Percentiles rank a stretch among this genome's conserved stretches.
These are phyloP conservation scores for Hirtodrosophila cameraria DNA, from an alignment of 2,888 invertebrate species.

Conservation along the genomic window DNA sequence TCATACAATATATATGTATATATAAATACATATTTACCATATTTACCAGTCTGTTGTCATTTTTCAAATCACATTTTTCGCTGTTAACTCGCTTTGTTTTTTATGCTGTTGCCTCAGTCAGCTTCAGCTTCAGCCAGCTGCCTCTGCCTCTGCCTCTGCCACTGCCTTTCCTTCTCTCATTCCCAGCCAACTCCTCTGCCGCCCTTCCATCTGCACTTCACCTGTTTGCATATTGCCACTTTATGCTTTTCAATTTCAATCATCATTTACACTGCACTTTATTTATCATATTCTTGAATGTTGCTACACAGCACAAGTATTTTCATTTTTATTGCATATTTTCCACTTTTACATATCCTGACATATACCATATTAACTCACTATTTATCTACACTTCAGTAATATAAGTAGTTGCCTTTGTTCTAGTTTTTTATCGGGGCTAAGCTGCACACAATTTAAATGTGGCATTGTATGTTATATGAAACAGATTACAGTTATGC, in stretches of 20 bases:
- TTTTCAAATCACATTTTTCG: conserved; percentile 64
- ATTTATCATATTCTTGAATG: conserved; percentile 33
- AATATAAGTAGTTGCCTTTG: conserved; percentile 4
- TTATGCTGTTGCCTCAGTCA: conserved; percentile 4
- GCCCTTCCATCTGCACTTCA: not conserved
- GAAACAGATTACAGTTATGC: not conserved
- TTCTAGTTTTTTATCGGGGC: not conserved
- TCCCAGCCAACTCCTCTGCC: not conserved
- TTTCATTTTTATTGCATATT: conserved; percentile 16
- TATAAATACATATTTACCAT: conserved; percentile 16
- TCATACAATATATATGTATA: conserved; percentile 9
- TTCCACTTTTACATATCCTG: not conserved
- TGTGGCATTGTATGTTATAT: not conserved
- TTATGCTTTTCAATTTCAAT: conserved; percentile 71
- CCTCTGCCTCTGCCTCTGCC: conserved; percentile 6
- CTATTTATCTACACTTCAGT: not conserved
- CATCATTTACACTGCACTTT: conserved; percentile 53
- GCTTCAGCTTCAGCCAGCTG: too few relatives aligned
- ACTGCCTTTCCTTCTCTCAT: not conserved
- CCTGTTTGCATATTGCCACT: conserved; percentile 56
- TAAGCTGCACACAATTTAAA: conserved; percentile 13
- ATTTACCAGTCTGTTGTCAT: conserved; percentile 38
- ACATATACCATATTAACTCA: not conserved
- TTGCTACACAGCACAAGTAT: conserved; percentile 21
- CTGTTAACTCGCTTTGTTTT: conserved; percentile 33